A percentile compares a stretch with the other conserved stretches of the same genome.
These are phyloP conservation scores for Notoglanidium macrostoma DNA, from an alignment of 2,797 vertebrate species.

Conservation along the genomic window DNA sequence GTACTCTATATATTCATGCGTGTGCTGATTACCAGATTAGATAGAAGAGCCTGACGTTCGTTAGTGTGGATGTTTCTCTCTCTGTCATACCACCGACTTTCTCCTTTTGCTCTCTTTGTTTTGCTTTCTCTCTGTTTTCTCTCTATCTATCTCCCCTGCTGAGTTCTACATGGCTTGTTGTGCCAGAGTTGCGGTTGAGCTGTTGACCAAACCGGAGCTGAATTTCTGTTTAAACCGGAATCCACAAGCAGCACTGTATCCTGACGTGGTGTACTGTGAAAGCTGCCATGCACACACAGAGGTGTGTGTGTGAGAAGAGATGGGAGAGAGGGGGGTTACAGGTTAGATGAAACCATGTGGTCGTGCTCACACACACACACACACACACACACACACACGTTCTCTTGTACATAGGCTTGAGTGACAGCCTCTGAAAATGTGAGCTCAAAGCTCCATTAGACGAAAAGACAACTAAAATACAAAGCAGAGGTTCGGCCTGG, in stretches of 20 bases:
- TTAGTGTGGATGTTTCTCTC: constrained; percentile 64
- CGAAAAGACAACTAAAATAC: constrained; percentile 29
- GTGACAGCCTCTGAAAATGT: constrained; percentile 55
- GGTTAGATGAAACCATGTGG: constrained; percentile 70
- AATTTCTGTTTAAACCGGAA: constrained; percentile 97
- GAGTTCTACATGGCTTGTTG: constrained; percentile 79
- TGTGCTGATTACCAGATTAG: constrained; percentile 36
- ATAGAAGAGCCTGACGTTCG: constrained; percentile 62
- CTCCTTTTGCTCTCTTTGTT: constrained; percentile 37
- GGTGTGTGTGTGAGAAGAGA: constrained; percentile 39
- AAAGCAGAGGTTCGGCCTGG: constrained; percentile 44
- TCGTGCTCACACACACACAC: constrained; percentile 61
- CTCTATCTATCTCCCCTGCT: constrained; percentile 54
- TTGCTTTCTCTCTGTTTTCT: constrained; percentile 28
- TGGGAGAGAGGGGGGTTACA: constrained; percentile 57
- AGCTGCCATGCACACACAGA: constrained; percentile 50
- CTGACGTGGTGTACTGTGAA: constrained; percentile 92
- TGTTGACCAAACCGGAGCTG: constrained; percentile 87
- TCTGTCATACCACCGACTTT: background rate
- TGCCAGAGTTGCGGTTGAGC: constrained; percentile 86
- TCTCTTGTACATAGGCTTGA: constrained; percentile 40
- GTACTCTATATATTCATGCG: background rate
- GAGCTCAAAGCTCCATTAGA: constrained; percentile 24
- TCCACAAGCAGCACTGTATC: constrained; percentile 95
- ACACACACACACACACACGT: constrained; percentile 9